A percentile compares a stretch with the other conserved stretches of the same genome.
Evolutionary conservation across 1,140 invertebrate species (phyloP).

Genomic region (Musca vetustissima): DNA sequence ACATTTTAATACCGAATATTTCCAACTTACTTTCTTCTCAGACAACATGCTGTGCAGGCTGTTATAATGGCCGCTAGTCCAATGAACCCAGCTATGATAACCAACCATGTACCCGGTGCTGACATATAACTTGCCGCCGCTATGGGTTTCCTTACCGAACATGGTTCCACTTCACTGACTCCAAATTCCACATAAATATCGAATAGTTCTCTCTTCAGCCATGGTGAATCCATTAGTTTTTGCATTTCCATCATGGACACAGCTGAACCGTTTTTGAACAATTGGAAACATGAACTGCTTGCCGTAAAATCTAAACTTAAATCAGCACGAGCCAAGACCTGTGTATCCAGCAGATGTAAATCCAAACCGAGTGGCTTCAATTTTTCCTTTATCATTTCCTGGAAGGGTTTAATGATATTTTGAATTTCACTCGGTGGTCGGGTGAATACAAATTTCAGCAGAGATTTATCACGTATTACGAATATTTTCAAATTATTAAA

Average conservation of each 20-base stretch:
- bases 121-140: conserved; percentile 63
- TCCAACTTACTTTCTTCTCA: conserved; percentile 66
- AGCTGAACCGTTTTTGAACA: conserved; percentile 62
- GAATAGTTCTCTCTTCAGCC: conserved; percentile 60
- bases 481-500: conserved; percentile 66
- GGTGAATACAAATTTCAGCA: conserved; percentile 73
- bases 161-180: conserved; percentile 65
- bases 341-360: conserved; percentile 76
- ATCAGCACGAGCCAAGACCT: conserved; percentile 70
- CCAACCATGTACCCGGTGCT: conserved; percentile 63
- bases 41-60: conserved; percentile 65
- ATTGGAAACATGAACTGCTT: conserved; percentile 71
- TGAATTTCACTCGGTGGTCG: conserved; percentile 67
- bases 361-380: conserved; percentile 62
- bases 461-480: conserved; percentile 71
- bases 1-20: too few relatives aligned
- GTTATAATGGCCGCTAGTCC: conserved; percentile 64
- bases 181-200: conserved; percentile 64
- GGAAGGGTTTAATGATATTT: conserved; percentile 62
- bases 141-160: conserved; percentile 59
- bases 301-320: conserved; percentile 73
- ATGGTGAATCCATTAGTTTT: conserved; percentile 58
- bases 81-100: conserved; percentile 65
- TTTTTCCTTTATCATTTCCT: conserved; percentile 63
- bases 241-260: conserved; percentile 64